phyloP scores from a whole-genome alignment of 2,113 vertebrate species.

The Hyaena hyaena region DNA sequence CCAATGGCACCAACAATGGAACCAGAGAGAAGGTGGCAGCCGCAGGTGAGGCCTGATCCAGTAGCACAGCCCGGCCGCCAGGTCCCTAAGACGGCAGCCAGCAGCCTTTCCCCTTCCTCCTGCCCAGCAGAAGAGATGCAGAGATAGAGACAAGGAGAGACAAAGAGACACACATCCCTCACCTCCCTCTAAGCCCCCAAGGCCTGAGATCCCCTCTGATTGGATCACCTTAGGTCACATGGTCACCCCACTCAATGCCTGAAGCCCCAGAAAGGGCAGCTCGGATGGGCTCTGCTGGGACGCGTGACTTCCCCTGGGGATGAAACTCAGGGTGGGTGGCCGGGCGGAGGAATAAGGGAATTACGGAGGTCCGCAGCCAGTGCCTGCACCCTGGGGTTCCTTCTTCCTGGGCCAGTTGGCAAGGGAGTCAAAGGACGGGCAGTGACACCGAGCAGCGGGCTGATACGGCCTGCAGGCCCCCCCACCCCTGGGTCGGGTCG shows the following conservation, averaged over 20 bases:
- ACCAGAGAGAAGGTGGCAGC: neutral
- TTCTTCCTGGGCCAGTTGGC: neutral
- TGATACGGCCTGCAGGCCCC: neutral
- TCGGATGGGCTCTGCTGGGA: neutral
- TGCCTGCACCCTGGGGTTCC: neutral
- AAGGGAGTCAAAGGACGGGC: accelerated
- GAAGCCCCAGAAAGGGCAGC: neutral
- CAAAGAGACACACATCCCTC: no score
- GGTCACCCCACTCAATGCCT: neutral
- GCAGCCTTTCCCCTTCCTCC: neutral
- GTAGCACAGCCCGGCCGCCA: neutral
- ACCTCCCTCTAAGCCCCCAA: neutral
- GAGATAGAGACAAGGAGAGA: no score
- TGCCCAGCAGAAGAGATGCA: neutral
- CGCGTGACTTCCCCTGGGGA: neutral
- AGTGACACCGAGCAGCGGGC: neutral
- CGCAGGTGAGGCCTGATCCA: neutral
- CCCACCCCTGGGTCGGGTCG: neutral
- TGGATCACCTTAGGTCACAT: neutral
- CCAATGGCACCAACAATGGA: neutral
- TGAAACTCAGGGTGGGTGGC: neutral
- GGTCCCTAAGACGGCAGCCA: neutral
- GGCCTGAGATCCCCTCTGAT: neutral
- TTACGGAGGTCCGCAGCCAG: no score
- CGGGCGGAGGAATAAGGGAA: no score